phyloP scores from a whole-genome alignment of 2,888 invertebrate genomes.

The Ptychoptera albimana region DNA sequence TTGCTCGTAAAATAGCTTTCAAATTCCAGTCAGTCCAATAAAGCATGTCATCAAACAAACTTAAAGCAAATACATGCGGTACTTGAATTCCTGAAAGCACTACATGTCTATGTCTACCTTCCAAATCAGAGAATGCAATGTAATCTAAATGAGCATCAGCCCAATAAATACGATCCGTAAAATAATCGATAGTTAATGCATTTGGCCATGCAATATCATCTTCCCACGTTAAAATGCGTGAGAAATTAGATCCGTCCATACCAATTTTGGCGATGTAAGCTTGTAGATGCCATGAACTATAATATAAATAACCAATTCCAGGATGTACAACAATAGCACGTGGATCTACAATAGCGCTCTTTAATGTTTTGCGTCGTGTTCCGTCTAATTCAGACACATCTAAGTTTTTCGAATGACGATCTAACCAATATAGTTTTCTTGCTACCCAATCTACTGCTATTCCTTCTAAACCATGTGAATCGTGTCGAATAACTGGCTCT shows the following conservation, averaged over 20 bases:
- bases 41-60: slow-evolving; percentile 81
- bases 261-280: slow-evolving; percentile 94
- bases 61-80: slow-evolving; percentile 91
- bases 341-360: slow-evolving; percentile 82
- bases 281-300: slow-evolving; percentile 89
- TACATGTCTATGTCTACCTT: slow-evolving; percentile 73
- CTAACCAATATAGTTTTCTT: slow-evolving; percentile 92
- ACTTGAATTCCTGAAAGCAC: slow-evolving; percentile 66
- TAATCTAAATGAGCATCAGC: slow-evolving; percentile 98
- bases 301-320: slow-evolving; percentile 83
- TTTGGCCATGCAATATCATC: slow-evolving; percentile 98
- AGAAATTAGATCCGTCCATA: slow-evolving; percentile 90
- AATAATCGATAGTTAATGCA: slow-evolving; percentile 90
- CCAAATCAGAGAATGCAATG: slow-evolving; percentile 86
- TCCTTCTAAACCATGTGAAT: slow-evolving; percentile 93
- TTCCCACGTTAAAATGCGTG: slow-evolving; percentile 77
- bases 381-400: slow-evolving; percentile 93
- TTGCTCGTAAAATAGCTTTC: slow-evolving; percentile 77
- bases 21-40: slow-evolving; percentile 99
- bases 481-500: slow-evolving; percentile 78
- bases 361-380: slow-evolving; percentile 73
- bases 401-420: slow-evolving; percentile 84
- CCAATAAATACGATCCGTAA: slow-evolving; percentile 90
- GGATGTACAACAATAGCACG: slow-evolving; percentile 91
- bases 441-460: slow-evolving; percentile 95